A percentile compares a stretch with the other conserved stretches of the same genome.
phyloP scores from a whole-genome alignment of 2,797 vertebrate species.

The Allobates femoralis region DNA sequence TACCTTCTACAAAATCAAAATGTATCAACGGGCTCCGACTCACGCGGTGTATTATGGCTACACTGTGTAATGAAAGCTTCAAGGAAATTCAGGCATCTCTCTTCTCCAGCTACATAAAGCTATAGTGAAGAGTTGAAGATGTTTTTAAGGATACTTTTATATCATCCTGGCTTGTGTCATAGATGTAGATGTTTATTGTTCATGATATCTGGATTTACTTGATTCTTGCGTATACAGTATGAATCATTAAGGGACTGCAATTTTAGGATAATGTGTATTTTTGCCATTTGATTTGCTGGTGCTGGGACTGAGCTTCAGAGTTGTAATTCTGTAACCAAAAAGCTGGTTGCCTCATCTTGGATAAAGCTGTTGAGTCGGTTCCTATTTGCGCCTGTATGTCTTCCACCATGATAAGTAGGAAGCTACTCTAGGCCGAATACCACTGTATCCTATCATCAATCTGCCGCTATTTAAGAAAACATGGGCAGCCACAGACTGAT shows the following conservation, averaged over 20 bases:
- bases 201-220: neutral
- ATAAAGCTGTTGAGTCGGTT: too few relatives aligned
- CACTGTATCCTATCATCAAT: too few relatives aligned
- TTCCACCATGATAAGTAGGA: too few relatives aligned
- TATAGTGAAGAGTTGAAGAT: neutral
- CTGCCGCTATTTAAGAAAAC: too few relatives aligned
- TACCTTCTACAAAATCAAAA: conserved; percentile 40
- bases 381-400: too few relatives aligned
- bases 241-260: neutral
- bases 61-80: conserved; percentile 42
- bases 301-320: too few relatives aligned
- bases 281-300: too few relatives aligned
- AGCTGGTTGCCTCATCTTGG: too few relatives aligned
- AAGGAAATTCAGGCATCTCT: conserved; percentile 14
- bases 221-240: neutral
- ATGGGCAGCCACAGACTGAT: too few relatives aligned
- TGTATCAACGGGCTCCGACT: conserved; percentile 34
- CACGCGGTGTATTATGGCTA: conserved; percentile 27
- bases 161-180: neutral
- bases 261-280: too few relatives aligned
- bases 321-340: too few relatives aligned
- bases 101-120: conserved; percentile 8
- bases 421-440: too few relatives aligned
- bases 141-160: conserved; percentile 20
- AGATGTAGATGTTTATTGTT: neutral